Percentiles rank a stretch among this genome's conserved stretches.
Evolutionary conservation across 2,113 vertebrate genomes (phyloP).

Genomic region (Rhinopomastus cyanomelas): DNA sequence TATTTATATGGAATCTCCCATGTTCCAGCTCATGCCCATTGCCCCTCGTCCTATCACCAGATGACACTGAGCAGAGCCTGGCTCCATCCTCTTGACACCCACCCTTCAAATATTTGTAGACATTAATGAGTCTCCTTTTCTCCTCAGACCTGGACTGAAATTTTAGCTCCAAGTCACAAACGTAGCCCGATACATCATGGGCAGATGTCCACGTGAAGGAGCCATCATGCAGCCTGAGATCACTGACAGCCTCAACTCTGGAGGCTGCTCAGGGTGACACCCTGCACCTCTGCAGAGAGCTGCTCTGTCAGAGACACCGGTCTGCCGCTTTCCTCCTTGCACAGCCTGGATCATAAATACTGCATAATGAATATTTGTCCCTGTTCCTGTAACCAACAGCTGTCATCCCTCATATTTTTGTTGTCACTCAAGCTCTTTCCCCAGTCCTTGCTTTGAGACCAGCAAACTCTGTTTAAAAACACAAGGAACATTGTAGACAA

Average conservation of each 20-base stretch:
- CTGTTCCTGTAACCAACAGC: slow-evolving; percentile 2
- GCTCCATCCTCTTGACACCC: too few species aligned
- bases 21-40: too few species aligned
- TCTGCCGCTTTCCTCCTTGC: neutral
- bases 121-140: too few species aligned
- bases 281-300: neutral
- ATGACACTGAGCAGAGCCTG: too few species aligned
- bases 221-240: neutral
- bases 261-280: neutral
- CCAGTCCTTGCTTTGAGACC: neutral
- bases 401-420: neutral
- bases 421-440: neutral
- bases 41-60: too few species aligned
- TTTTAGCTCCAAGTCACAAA: too few species aligned
- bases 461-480: neutral
- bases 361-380: neutral
- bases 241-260: neutral
- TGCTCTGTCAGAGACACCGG: neutral
- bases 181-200: accelerated
- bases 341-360: slow-evolving; percentile 2
- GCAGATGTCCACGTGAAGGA: neutral
- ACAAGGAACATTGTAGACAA: neutral
- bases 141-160: too few species aligned
- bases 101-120: too few species aligned
- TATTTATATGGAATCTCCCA: too few species aligned